Evolutionary conservation across 1,140 invertebrate genomes (phyloP).

Genomic region (Drosophila pseudoananassae): DNA sequence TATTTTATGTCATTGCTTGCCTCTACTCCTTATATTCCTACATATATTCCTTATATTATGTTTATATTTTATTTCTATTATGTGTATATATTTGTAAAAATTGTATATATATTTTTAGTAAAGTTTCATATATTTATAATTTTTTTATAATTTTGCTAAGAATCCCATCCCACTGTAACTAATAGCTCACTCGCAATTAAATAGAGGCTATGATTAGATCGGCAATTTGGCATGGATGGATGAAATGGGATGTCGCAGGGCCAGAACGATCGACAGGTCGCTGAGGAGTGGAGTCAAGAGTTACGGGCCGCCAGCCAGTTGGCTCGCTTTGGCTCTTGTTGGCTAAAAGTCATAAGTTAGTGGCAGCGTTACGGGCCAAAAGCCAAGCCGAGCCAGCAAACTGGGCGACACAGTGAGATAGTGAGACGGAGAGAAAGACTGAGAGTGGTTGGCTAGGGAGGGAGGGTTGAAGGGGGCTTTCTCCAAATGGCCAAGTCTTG

Average conservation of each 20-base stretch:
- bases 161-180: slow-evolving; percentile 17
- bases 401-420: background rate
- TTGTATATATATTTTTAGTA: background rate
- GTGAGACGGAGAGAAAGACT: background rate
- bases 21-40: too few species aligned
- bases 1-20: too few species aligned
- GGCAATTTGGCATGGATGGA: slow-evolving; percentile 79
- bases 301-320: background rate
- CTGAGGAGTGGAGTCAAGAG: background rate
- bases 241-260: slow-evolving; percentile 69
- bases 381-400: slow-evolving; percentile 63
- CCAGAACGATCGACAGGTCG: slow-evolving; percentile 55
- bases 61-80: too few species aligned
- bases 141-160: background rate
- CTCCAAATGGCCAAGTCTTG: slow-evolving; percentile 33
- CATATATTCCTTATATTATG: too few species aligned
- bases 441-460: background rate
- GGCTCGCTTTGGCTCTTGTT: background rate
- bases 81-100: too few species aligned
- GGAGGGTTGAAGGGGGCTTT: slow-evolving; percentile 29
- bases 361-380: slow-evolving; percentile 57
- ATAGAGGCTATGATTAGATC: slow-evolving; percentile 71
- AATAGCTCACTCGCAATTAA: background rate
- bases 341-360: background rate
- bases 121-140: background rate